Evolutionary conservation across 2,888 invertebrate genomes (phyloP), one percentile per base, ranked within the genome.

Genomic region (Hetaerina titia): DNA sequence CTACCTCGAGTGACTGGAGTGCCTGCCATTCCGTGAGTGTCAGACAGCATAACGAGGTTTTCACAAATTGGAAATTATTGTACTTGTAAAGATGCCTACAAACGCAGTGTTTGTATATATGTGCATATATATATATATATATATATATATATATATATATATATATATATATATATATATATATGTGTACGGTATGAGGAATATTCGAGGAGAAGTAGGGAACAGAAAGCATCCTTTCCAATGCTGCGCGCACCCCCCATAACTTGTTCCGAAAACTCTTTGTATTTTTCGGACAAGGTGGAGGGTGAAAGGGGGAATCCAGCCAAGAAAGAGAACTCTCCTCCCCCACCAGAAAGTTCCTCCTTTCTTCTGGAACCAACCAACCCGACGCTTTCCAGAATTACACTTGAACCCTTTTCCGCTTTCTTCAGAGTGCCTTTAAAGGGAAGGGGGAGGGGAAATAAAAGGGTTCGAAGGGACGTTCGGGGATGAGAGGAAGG

Each of bases 341-440:
- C 74, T 25, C 19, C 4, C 7, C 7, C 74, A 9, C 8, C 25
- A 31, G 31, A 81, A 81, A 81, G 25, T 31, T 25, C 74, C 25
- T 31, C 81, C 25, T 81, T 81, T 81, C 81, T 81, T 81, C 81
- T 31, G 69, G 69, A 69, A 81, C 81, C 81, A 81, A 11, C 81
- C 81, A 9, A 81, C 81, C 81, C 25, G 81, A 11, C 81, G 25
- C 31, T 81, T 31, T 31, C 15, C 81, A 25, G 81, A 81, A 81
- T 81, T 81, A 81, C 81, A 13, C 81, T 81, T 31, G 81, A 81
- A 81, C 81, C 81, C 81, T 81, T 81, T 81, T 22, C 31, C 81
- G 81, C 81, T 31, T 81, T 81, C 81, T 81, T 81, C 11, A 13
- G 81, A 81, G 81, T 81, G 31, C 31, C 31, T 81, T 81, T 81